phyloP scores from a whole-genome alignment of 2,797 vertebrate genomes.

The Smutsia temminckii region DNA sequence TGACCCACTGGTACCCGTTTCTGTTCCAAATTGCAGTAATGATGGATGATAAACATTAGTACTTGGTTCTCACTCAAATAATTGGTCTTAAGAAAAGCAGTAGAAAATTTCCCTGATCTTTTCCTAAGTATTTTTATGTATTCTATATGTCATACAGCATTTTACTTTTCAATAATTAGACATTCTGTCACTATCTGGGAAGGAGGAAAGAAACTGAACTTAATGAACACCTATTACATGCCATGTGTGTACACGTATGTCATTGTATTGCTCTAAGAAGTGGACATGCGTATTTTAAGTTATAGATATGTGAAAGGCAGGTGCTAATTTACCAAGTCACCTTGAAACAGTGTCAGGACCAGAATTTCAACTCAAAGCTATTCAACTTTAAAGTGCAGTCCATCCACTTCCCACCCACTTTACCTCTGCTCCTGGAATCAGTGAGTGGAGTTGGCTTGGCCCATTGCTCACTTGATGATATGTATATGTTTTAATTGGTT shows the following conservation, averaged over 20 bases:
- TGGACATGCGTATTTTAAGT: background rate
- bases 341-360: background rate
- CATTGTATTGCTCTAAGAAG: background rate
- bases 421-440: background rate
- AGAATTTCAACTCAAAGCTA: conserved; percentile 1
- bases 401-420: no score
- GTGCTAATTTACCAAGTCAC: background rate
- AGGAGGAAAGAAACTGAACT: background rate
- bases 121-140: background rate
- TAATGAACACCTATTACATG: background rate
- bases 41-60: background rate
- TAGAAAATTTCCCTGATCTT: background rate
- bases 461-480: background rate
- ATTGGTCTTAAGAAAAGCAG: conserved; percentile 22
- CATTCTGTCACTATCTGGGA: background rate
- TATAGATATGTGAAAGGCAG: background rate
- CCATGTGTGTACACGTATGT: background rate
- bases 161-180: background rate
- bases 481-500: background rate
- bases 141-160: background rate
- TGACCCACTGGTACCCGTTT: background rate
- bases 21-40: conserved; percentile 35
- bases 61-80: background rate
- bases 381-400: background rate
- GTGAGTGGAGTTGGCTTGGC: background rate